Evolutionary conservation across 2,888 invertebrate species (phyloP).

Genomic region (Iphiclides podalirius): DNA sequence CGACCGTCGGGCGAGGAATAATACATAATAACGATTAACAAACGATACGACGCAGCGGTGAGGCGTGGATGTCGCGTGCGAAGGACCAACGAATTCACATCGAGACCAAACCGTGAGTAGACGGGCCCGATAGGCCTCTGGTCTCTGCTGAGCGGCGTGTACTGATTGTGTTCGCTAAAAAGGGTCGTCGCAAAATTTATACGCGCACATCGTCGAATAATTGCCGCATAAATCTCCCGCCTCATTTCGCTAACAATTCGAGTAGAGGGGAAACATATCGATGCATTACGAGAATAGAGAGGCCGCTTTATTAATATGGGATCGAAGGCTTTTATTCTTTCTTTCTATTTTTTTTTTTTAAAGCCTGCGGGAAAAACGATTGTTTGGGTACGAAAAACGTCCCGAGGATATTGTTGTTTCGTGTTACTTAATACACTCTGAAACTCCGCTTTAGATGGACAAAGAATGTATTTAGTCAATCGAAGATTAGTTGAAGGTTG

Average conservation of each 20-base stretch:
- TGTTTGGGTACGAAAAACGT: background rate
- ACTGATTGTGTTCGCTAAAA: constrained; percentile 20
- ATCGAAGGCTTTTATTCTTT: background rate
- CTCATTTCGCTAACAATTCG: constrained; percentile 11
- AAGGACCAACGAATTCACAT: constrained; percentile 13
- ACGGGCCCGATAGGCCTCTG: constrained; percentile 10
- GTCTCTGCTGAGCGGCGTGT: no score
- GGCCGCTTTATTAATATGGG: constrained; percentile 1
- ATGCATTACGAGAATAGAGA: constrained; percentile 4
- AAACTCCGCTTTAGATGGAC: no score
- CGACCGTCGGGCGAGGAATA: constrained; percentile 21
- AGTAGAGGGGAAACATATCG: constrained; percentile 7
- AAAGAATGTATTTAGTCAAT: no score
- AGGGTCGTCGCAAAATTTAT: constrained; percentile 18
- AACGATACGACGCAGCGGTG: constrained; percentile 12
- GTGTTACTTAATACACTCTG: no score
- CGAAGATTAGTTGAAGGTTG: no score
- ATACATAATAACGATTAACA: constrained; percentile 21
- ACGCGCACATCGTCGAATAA: constrained; percentile 10
- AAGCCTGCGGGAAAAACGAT: background rate
- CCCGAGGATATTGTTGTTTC: background rate
- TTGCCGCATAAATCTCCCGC: constrained; percentile 18
- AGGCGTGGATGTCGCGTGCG: constrained; percentile 13
- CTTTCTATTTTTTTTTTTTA: background rate
- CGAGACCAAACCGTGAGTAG: constrained; percentile 12